Conservation (phyloP, 92 coral and sea anemone genomes). For the Phymanthus crucifer region DNA sequence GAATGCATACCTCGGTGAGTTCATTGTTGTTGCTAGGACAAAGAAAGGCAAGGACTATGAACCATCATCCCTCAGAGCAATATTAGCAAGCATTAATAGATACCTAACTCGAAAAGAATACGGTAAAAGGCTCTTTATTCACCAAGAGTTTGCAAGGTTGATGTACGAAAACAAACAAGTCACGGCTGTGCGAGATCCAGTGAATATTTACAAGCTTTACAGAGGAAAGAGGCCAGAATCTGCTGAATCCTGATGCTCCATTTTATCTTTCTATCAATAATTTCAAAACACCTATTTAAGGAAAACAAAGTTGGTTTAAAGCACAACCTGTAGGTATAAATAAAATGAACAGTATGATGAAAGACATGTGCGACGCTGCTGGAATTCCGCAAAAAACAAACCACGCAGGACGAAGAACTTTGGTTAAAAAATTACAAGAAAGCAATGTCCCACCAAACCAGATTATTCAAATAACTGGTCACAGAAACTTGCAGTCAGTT, state of each 20-base stretch:
- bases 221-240: constrained; percentile 21
- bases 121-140: too few species aligned
- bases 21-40: constrained; percentile 34
- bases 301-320: constrained; percentile 43
- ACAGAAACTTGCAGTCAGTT: too few species aligned
- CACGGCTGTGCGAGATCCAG: constrained; percentile 35
- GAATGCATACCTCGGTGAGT: constrained; percentile 11
- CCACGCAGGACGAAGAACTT: constrained; percentile 43
- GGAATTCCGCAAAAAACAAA: constrained; percentile 42
- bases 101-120: neutral
- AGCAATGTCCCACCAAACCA: neutral
- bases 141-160: too few species aligned
- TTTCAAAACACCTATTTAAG: constrained; percentile 31
- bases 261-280: constrained; percentile 35
- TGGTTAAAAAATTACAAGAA: constrained; percentile 43
- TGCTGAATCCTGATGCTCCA: constrained; percentile 29
- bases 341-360: constrained; percentile 39
- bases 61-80: constrained; percentile 36
- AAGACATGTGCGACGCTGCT: constrained; percentile 22
- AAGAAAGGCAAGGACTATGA: constrained; percentile 31
- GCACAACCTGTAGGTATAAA: constrained; percentile 43
- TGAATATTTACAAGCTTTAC: constrained; percentile 34
- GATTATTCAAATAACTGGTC: too few species aligned
- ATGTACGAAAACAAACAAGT: constrained; percentile 26
- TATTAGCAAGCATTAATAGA: neutral